Percentiles rank a stretch among this genome's conserved stretches.
Conservation (phyloP, 2,888 invertebrate species). For the Cyclophora albipunctata region DNA sequence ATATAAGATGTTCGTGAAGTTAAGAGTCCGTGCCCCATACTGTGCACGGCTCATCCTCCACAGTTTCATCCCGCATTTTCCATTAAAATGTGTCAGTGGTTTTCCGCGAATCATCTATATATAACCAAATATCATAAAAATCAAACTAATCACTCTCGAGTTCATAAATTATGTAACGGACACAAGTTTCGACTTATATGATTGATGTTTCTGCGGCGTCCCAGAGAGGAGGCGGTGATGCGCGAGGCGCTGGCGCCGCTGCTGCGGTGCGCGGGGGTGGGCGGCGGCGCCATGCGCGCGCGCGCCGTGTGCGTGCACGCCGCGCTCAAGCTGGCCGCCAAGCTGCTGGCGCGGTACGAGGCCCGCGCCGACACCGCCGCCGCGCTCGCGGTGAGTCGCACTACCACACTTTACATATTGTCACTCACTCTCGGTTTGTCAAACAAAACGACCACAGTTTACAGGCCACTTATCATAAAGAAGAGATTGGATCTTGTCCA, state of each 20-base stretch:
- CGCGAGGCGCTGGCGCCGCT: slow-evolving; percentile 52
- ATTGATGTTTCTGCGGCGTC: no score
- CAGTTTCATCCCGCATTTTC: no score
- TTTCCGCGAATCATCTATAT: background rate
- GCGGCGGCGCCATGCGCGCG: slow-evolving; percentile 85
- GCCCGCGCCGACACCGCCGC: slow-evolving; percentile 73
- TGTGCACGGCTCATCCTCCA: no score
- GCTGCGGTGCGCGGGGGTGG: slow-evolving; percentile 45
- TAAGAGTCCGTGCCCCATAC: no score
- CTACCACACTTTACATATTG: no score
- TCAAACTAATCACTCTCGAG: background rate
- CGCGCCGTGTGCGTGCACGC: slow-evolving; percentile 98
- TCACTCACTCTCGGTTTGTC: background rate
- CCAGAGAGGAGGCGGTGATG: slow-evolving; percentile 58
- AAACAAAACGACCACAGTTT: no score
- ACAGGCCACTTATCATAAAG: no score
- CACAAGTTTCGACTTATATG: background rate
- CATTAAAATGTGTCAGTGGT: background rate
- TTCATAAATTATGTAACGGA: background rate
- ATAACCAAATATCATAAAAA: background rate
- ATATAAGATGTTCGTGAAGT: no score
- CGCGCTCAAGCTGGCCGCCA: slow-evolving; percentile 89
- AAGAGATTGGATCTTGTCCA: no score
- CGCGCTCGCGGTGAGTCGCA: slow-evolving; percentile 66
- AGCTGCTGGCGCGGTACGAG: slow-evolving; percentile 79